Evolutionary conservation across 2,888 invertebrate species (phyloP).

Genomic region (Phalera bucephala): DNA sequence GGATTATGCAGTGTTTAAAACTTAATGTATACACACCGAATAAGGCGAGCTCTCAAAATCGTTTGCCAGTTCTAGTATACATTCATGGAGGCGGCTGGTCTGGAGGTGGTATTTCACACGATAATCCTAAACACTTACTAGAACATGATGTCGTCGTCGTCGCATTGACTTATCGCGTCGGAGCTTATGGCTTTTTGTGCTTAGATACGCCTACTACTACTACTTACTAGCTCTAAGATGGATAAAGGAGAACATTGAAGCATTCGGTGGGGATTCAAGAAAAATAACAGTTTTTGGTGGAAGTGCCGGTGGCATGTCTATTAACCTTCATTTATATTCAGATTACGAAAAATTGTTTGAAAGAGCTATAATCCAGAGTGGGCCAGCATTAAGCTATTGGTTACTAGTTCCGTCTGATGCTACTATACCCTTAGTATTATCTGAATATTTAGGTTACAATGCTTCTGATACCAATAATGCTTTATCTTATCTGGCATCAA

Average conservation of each 20-base stretch:
- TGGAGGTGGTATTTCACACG: too few relatives aligned
- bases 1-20: too few relatives aligned
- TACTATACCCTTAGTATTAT: slow-evolving; percentile 9
- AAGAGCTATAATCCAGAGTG: slow-evolving; percentile 15
- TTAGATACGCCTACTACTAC: slow-evolving; percentile 30
- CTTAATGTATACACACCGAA: too few relatives aligned
- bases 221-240: slow-evolving; percentile 40
- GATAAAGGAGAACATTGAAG: slow-evolving; percentile 41
- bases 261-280: slow-evolving; percentile 37
- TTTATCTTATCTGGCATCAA: slow-evolving; percentile 8
- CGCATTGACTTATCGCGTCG: slow-evolving; percentile 16
- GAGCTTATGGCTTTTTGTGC: slow-evolving; percentile 39
- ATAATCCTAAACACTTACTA: slow-evolving; percentile 3
- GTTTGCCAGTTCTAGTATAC: too few relatives aligned
- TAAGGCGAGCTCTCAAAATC: too few relatives aligned
- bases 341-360: slow-evolving; percentile 17
- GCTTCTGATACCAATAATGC: slow-evolving; percentile 12
- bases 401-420: slow-evolving; percentile 5
- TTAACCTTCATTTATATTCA: slow-evolving; percentile 13
- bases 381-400: background rate
- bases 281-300: slow-evolving; percentile 36
- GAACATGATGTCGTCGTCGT: slow-evolving; percentile 16
- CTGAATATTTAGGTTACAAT: slow-evolving; percentile 9
- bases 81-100: too few relatives aligned
- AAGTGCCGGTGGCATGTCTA: slow-evolving; percentile 36